A percentile compares a stretch with the other conserved stretches of the same genome.
Conservation (phyloP, 2,113 vertebrate genomes). For the Jacana jacana region DNA sequence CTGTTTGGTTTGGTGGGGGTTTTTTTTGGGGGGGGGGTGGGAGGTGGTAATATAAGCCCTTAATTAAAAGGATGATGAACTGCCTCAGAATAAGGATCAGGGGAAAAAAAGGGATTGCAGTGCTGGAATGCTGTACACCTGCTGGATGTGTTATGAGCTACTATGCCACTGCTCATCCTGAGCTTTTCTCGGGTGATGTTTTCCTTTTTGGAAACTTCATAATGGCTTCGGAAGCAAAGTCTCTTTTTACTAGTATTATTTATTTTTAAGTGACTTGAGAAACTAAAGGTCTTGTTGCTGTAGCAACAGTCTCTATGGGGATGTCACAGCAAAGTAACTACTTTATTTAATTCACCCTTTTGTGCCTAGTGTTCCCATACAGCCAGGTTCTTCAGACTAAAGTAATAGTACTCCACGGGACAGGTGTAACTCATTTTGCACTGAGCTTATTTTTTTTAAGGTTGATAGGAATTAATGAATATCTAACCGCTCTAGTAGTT, state of each 20-base stretch:
- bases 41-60: not conserved
- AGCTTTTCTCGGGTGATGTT: not conserved
- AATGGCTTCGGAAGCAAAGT: not conserved
- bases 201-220: not conserved
- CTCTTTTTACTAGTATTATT: not conserved
- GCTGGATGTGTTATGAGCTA: not conserved
- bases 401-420: not conserved
- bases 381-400: not conserved
- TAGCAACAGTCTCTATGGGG: conserved; percentile 16
- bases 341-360: not conserved
- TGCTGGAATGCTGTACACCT: not conserved
- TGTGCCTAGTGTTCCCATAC: not conserved
- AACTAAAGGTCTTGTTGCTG: conserved; percentile 20
- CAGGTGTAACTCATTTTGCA: not conserved
- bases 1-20: no score
- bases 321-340: conserved; percentile 21
- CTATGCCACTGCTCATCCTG: rapidly evolving
- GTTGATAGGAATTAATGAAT: not conserved
- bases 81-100: not conserved
- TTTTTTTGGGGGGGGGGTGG: not conserved
- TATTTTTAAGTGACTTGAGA: not conserved
- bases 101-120: not conserved
- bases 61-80: not conserved
- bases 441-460: not conserved
- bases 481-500: not conserved